phyloP scores from a whole-genome alignment of 2,888 invertebrate genomes.

The Druceiella hillmani region DNA sequence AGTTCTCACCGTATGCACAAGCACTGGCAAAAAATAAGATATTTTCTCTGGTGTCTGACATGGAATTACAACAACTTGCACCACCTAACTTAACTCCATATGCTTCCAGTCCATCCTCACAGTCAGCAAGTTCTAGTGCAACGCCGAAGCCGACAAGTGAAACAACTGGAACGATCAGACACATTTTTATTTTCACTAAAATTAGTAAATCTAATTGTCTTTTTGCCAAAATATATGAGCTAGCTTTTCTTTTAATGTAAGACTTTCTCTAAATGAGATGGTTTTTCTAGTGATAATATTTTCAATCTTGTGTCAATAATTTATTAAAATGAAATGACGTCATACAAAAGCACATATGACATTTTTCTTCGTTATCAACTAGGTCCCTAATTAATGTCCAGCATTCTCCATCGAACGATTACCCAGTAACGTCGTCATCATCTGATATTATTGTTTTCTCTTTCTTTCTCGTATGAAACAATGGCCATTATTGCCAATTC shows the following conservation, averaged over 20 bases:
- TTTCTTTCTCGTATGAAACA: slow-evolving; percentile 8
- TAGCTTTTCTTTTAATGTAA: slow-evolving; percentile 14
- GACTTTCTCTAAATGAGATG: slow-evolving; percentile 12
- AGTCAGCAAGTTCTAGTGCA: too few relatives aligned
- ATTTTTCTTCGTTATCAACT: slow-evolving; percentile 17
- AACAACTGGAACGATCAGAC: too few relatives aligned
- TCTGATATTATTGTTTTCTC: slow-evolving; percentile 6
- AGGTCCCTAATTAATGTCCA: slow-evolving; percentile 17
- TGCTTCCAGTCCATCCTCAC: too few relatives aligned
- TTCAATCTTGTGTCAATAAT: slow-evolving; percentile 11
- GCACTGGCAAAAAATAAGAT: too few relatives aligned
- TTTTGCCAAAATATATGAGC: slow-evolving; percentile 13
- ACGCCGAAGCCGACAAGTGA: too few relatives aligned
- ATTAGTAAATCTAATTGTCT: too few relatives aligned
- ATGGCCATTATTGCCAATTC: slow-evolving; percentile 7
- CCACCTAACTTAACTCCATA: too few relatives aligned
- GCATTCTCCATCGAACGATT: slow-evolving; percentile 18
- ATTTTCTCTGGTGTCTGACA: too few relatives aligned
- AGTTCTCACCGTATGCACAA: too few relatives aligned
- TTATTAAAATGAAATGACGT: slow-evolving; percentile 12
- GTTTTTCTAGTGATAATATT: slow-evolving; percentile 13
- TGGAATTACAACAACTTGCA: too few relatives aligned
- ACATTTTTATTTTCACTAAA: too few relatives aligned
- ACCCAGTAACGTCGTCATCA: slow-evolving; percentile 10
- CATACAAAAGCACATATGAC: too few relatives aligned